These are phyloP conservation scores for Portunus trituberculatus DNA, from an alignment of 1,140 invertebrate species.

Conservation along the genomic window DNA sequence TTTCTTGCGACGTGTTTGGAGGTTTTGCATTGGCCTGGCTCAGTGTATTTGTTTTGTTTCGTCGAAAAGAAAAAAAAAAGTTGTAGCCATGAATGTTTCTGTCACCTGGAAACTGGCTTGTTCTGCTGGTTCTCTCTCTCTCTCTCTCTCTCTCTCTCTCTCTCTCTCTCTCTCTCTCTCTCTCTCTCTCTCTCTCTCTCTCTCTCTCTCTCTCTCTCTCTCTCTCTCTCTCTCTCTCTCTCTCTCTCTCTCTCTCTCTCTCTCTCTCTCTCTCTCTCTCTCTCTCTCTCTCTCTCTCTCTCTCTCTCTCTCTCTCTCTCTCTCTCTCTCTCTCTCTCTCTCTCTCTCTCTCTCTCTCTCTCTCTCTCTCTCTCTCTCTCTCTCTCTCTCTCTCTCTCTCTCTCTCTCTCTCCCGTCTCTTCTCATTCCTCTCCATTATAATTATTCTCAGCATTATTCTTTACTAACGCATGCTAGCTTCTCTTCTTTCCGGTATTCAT, in stretches of 20 bases:
- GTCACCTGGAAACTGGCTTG: not conserved
- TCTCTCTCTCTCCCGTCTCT: conserved; percentile 3
- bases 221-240: conserved; percentile 20
- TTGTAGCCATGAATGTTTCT: no score
- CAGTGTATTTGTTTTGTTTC: no score
- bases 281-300: conserved; percentile 11
- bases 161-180: no score
- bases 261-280: conserved; percentile 20
- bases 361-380: conserved; percentile 11
- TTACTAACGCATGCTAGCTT: no score
- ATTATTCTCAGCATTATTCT: no score
- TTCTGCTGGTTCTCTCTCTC: not conserved
- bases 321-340: conserved; percentile 11
- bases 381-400: conserved; percentile 11
- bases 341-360: conserved; percentile 11
- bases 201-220: not conserved
- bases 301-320: not conserved
- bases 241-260: not conserved
- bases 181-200: not conserved
- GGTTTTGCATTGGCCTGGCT: no score
- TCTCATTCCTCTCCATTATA: not conserved
- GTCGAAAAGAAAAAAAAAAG: no score
- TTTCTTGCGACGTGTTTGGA: no score
- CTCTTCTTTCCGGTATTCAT: no score
- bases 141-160: conserved; percentile 20